Base-by-base conservation (phyloP, 2,113 vertebrate species). In the Rhipidura dahli region DNA sequence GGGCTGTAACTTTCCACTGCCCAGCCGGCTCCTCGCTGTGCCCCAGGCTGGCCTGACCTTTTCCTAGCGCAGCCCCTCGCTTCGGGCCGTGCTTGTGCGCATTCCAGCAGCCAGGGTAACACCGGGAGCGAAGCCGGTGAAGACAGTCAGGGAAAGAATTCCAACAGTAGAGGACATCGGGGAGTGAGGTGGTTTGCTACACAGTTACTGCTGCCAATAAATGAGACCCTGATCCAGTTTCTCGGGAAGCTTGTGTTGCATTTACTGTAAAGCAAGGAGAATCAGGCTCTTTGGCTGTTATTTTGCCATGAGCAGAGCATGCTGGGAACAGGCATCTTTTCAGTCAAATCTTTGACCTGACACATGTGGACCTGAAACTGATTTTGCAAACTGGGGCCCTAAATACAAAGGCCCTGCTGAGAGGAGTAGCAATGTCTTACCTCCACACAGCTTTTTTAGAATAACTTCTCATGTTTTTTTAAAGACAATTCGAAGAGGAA, bases 1-100 rank as follows among this genome's bases (percentile, higher is more conserved):
- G 50, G 47, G 93, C 92, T 96, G 97, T 97, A 97, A 97, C 92
- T 97, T 97, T 97, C 97, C 97, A 98, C 95, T 97, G 76, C 66
- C 82, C 63, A 83, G 96, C 73, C 94, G 35, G 93, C 82, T 75
- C 50, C 90, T 79, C 76, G 57, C 64, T 69, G 91, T 72, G 84
- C 82, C 45, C 87, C 96, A 66, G 83, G 40, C 64, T 63, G 54
- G 83, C 95, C 94, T 93, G 96, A 97, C 96, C 96, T 97, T 97
- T 97, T 84, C 94, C 42, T 93, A 85, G 91, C 3, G 3, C 89
- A 84, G 87, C 77, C 87, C 95, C 42, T 82, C 71, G 64, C 96
- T 91, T 63, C 63, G 77, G 70, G 95, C 85, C 4, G 1, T 28
- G 83, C 90, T 89, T 37, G 59, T 8, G 71, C 47, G 47, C 95